A percentile compares a stretch with the other conserved stretches of the same genome.
Evolutionary conservation across 1,140 invertebrate species (phyloP).

Genomic region (Musca vetustissima): DNA sequence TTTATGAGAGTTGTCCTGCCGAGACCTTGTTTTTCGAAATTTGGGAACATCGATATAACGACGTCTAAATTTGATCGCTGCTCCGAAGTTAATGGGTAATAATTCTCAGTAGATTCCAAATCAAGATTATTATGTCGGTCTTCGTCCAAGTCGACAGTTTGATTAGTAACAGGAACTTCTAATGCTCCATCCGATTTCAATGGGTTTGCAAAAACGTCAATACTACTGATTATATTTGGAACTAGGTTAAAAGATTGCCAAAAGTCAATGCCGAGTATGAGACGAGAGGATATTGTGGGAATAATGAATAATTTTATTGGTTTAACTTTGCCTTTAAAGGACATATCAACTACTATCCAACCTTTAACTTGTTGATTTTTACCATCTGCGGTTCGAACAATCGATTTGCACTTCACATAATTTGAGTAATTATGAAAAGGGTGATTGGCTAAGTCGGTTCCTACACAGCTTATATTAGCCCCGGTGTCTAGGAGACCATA

Average conservation of each 20-base stretch:
- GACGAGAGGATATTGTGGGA: background rate
- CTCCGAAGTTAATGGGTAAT: background rate
- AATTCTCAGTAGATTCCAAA: background rate
- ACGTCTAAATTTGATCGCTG: background rate
- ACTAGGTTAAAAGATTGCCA: slow-evolving; percentile 15
- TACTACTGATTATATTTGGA: background rate
- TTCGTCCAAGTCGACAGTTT: too few species aligned
- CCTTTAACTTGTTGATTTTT: background rate
- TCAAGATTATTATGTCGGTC: too few species aligned
- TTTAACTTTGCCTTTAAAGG: background rate
- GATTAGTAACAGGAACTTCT: too few species aligned
- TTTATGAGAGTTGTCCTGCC: background rate
- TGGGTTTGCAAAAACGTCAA: background rate
- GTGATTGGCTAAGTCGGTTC: background rate
- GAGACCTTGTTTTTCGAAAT: too few species aligned
- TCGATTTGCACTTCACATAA: background rate
- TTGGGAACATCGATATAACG: background rate
- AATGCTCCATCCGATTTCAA: background rate
- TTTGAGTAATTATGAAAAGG: background rate
- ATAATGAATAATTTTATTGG: slow-evolving; percentile 15
- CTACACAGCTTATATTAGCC: too few species aligned
- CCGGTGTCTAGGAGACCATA: too few species aligned
- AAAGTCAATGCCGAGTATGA: slow-evolving; percentile 9
- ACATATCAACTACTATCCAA: background rate
- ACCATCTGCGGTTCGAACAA: slow-evolving; percentile 1